phyloP scores from a whole-genome alignment of 2,888 invertebrate species.

The Ctenicera cuprea region DNA sequence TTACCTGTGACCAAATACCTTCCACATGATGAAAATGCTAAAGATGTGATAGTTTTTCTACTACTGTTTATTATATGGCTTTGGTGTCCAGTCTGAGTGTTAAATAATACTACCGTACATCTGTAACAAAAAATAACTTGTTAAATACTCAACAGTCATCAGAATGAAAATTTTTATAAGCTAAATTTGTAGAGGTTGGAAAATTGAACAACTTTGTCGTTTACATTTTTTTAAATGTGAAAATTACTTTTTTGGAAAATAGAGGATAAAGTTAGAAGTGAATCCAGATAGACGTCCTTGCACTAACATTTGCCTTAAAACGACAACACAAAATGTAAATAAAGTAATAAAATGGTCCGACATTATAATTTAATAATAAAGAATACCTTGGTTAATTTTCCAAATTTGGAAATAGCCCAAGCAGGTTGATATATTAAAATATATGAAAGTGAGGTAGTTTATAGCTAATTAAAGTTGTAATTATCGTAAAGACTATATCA shows the following conservation, averaged over 20 bases:
- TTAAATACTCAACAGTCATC: not conserved
- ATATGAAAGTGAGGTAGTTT: too few relatives aligned
- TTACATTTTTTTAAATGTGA: not conserved
- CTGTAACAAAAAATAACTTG: conserved; percentile 75
- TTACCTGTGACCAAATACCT: conserved; percentile 87
- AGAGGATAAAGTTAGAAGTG: not conserved
- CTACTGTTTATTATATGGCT: conserved; percentile 91
- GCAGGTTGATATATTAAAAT: too few relatives aligned
- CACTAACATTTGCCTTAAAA: too few relatives aligned
- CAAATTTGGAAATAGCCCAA: too few relatives aligned
- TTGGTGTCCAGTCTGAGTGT: conserved; percentile 89
- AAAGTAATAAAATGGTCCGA: too few relatives aligned
- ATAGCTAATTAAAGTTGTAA: too few relatives aligned
- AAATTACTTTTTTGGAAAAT: not conserved
- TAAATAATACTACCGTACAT: conserved; percentile 96
- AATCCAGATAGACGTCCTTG: too few relatives aligned
- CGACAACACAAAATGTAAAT: too few relatives aligned
- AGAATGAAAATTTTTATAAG: not conserved
- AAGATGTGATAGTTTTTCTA: conserved; percentile 93
- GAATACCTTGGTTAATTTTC: too few relatives aligned
- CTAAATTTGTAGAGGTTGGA: too few relatives aligned
- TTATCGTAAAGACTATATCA: not conserved
- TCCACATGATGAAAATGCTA: conserved; percentile 95
- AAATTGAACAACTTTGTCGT: too few relatives aligned
- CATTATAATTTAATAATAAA: too few relatives aligned